A percentile compares a stretch with the other conserved stretches of the same genome.
phyloP scores from a whole-genome alignment of 2,113 vertebrate species.

The Pollachius pollachius region DNA sequence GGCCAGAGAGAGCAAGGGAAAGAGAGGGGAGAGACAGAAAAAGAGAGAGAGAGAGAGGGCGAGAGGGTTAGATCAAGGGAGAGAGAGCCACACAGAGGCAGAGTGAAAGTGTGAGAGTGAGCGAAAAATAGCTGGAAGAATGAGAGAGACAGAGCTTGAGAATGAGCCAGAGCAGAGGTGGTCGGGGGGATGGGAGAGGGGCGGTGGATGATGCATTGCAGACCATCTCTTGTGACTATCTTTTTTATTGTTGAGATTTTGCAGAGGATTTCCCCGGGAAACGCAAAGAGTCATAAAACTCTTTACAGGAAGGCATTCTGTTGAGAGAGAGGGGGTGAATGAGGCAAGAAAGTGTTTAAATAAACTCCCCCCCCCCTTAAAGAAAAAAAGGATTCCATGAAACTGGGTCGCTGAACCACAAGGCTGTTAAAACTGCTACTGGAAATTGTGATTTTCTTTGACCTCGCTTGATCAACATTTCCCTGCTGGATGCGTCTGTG shows the following conservation, averaged over 20 bases:
- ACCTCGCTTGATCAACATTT: background rate
- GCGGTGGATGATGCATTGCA: too few relatives aligned
- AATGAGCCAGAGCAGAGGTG: constrained; percentile 15
- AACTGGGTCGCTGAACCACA: constrained; percentile 42
- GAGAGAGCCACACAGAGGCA: too few relatives aligned
- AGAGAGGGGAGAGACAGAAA: background rate
- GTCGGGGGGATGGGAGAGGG: too few relatives aligned
- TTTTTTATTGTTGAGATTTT: constrained; percentile 44
- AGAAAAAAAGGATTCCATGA: constrained; percentile 15
- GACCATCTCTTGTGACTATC: too few relatives aligned
- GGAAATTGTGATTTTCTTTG: constrained; percentile 12
- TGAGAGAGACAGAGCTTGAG: constrained; percentile 23
- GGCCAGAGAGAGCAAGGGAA: background rate
- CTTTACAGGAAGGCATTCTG: too few relatives aligned
- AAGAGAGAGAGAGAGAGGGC: background rate
- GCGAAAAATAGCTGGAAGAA: too few relatives aligned
- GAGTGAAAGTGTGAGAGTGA: too few relatives aligned
- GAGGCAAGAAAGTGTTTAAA: constrained; percentile 34
- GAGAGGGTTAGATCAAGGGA: too few relatives aligned
- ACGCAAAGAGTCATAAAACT: constrained; percentile 28
- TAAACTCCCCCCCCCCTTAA: constrained; percentile 20
- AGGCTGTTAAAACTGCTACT: background rate
- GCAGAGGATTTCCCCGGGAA: constrained; percentile 65
- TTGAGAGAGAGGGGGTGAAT: constrained; percentile 23
- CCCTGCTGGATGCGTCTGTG: too few relatives aligned